These are phyloP conservation scores for Margaritifera margaritifera DNA, from an alignment of 2,888 invertebrate genomes.

Conservation along the genomic window DNA sequence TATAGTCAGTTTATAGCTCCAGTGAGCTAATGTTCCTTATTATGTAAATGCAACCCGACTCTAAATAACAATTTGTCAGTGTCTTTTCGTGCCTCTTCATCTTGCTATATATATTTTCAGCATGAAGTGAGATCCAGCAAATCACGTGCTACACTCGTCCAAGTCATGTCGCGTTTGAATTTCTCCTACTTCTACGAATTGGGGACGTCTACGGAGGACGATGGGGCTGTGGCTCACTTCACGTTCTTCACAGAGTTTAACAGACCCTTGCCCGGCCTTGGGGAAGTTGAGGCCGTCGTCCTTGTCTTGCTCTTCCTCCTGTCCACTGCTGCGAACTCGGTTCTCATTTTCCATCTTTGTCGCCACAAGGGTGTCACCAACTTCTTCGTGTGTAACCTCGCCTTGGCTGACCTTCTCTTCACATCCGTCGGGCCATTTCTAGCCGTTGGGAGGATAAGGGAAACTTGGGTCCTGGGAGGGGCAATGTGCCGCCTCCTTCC, in stretches of 20 bases:
- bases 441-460: conserved; percentile 50
- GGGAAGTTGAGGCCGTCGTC: conserved; percentile 38
- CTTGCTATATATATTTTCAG: too few species aligned
- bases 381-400: conserved; percentile 55
- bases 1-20: too few species aligned
- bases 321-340: conserved; percentile 42
- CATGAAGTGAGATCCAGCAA: too few species aligned
- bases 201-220: too few species aligned
- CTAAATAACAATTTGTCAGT: too few species aligned
- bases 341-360: conserved; percentile 41
- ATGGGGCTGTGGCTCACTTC: conserved; percentile 34
- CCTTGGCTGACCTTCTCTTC: conserved; percentile 55
- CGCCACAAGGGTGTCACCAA: conserved; percentile 47
- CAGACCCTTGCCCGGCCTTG: conserved; percentile 31
- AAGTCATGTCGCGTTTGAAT: too few species aligned
- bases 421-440: conserved; percentile 49
- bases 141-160: too few species aligned
- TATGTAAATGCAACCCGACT: too few species aligned
- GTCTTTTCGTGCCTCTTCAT: too few species aligned
- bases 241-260: conserved; percentile 58
- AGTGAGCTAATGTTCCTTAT: too few species aligned
- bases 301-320: conserved; percentile 38
- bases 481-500: conserved; percentile 47
- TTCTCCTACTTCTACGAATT: too few species aligned
- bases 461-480: conserved; percentile 56